Evolutionary conservation across 2,113 vertebrate species (phyloP).

Genomic region (Gopherus flavomarginatus): DNA sequence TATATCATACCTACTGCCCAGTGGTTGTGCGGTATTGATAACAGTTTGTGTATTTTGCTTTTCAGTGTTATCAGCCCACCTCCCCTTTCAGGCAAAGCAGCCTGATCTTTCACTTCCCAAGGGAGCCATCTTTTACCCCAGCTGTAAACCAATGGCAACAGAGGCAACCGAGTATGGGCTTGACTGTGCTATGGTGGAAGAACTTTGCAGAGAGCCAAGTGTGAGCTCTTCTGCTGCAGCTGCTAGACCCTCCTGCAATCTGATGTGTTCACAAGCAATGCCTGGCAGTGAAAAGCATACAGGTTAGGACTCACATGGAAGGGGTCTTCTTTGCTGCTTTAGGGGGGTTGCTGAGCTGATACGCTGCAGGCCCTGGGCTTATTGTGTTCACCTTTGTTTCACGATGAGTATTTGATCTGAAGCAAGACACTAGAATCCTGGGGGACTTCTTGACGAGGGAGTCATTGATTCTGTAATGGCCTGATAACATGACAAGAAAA

Average conservation of each 20-base stretch:
- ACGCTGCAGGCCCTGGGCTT: conserved; percentile 79
- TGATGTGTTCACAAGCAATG: fast-evolving
- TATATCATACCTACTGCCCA: not conserved
- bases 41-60: conserved; percentile 54
- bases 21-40: conserved; percentile 45
- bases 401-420: conserved; percentile 76
- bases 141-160: not conserved
- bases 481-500: conserved; percentile 64
- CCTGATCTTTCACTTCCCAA: not conserved
- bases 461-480: conserved; percentile 78
- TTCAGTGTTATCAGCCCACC: not conserved
- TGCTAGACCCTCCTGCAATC: fast-evolving
- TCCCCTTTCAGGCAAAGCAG: not conserved
- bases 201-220: not conserved
- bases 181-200: fast-evolving
- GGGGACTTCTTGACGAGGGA: conserved; percentile 69
- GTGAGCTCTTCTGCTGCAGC: not conserved
- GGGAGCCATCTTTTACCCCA: not conserved
- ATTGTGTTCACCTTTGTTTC: not conserved
- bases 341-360: conserved; percentile 66
- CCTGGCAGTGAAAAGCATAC: fast-evolving
- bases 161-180: not conserved
- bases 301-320: conserved; percentile 72
- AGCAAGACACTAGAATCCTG: conserved; percentile 74
- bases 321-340: conserved; percentile 54